Base-by-base conservation (phyloP, 1,140 invertebrate species). In the Leptinotarsa texana region DNA sequence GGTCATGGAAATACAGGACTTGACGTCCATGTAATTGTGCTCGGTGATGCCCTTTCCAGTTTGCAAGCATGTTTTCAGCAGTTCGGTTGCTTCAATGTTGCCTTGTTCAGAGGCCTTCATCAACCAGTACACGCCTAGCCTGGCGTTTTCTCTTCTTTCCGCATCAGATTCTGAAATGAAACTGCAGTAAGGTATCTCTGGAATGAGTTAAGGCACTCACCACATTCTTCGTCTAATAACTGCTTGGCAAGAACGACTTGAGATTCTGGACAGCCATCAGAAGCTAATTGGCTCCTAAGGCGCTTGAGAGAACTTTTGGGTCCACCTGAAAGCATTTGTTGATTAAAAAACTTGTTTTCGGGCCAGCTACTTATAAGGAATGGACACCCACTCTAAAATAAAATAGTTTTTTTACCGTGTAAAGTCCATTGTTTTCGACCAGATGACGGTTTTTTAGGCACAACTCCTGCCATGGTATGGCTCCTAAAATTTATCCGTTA, bases 41-140 rank as follows among this genome's bases (percentile, higher is more conserved):
- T 93, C 90, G 15, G 91, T 93, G 11, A 96, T 94, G 13, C 94
- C 93, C 80, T 91, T 90, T 42, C 94, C 93, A 42, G 90, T 91
- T 27, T 91, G 88, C 57, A 93, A 89, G 85, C 95, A 96, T 84
- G 94, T 89, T 80, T 89, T 88, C 47, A 98, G 87, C 78, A 95
- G 88, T 72, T 91, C 89, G 24, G 94, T 94, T 4, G 95, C 95
- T 83, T 95, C 94, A 75, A 92, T 88, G 83, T 96, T 95, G 3
- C 95, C 95, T 84, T 96, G 94, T 81, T 95, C 93, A 0, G 95
- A 95, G 1, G 96, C 94, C 85, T 93, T 93, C 17, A 95, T 92
- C 6, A 98, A 83, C 95, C 95, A 97, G 81, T 94, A 92, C 57
- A 97, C 90, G 0, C 94, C 95, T 74, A 90, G 80, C 57, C 88